Evolutionary conservation across 2,888 invertebrate genomes (phyloP), one percentile per base, ranked within the genome.

Genomic region (Drosophila siamana): DNA sequence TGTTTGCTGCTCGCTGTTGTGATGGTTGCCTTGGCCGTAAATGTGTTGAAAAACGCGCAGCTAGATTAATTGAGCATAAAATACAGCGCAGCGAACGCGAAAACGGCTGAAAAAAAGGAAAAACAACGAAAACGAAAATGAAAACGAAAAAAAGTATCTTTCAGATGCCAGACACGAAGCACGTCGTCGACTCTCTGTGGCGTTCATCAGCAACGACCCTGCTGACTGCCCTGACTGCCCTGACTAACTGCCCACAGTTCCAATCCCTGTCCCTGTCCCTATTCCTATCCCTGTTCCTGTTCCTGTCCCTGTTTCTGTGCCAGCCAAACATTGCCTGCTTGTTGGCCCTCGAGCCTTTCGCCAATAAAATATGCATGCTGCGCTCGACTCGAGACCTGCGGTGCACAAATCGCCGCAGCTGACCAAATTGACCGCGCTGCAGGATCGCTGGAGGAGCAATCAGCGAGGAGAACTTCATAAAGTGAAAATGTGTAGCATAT

Each of bases 21-120:
- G 5, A 36, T 26, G 15, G 28, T 24, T 41, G 41, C 11, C 28
- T 36, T 15, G 11, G 61, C 73, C 69, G 79, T 77, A 87, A 87
- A 83, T 87, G 88, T 87, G 83, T 86, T 88, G 88, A 83, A 82
- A 80, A 83, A 86, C 80, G 82, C 82, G 74, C 82, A 71, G 83
- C 77, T 69, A 84, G 86, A 86, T 88, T 86, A 88, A 85, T 81
- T 88, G 81, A 86, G 85, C 88, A 85, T 86, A 88, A 88, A 88
- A 88, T 83, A 78, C 84, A 83, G 69, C 63, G 70, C 67, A 65
- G 71, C 72, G 47, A 69, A 73, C 55, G 70, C 76, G 22, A 74
- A 74, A 71, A 62, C 19, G 38, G 54, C 30, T 62, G 33, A 47
- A 26, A 74, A 74, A 71, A 62, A 1, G 38, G 54, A 26, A 59